Evolutionary conservation across 2,797 vertebrate species (phyloP), one percentile per base, ranked within the genome.

Genomic region (Danio aesculapii): DNA sequence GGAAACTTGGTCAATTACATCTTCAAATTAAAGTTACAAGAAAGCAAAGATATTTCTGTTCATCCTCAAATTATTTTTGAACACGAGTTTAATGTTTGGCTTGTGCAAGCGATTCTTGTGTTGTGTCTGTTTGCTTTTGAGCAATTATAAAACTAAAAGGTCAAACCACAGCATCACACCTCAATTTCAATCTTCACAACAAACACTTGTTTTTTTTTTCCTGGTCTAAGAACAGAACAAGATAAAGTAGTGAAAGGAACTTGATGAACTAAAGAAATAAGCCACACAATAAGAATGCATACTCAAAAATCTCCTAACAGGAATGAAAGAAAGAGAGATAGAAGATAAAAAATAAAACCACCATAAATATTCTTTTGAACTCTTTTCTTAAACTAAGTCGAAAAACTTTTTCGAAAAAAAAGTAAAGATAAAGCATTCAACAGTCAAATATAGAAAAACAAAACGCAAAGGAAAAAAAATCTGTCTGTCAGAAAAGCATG

Each of bases 121-220:
- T 83, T 75, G 69, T 47, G 73, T 78, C 52, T 75, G 88, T 87
- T 86, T 85, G 84, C 83, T 78, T 90, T 88, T 87, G 70, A 92
- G 89, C 77, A 87, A 83, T 84, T 90, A 83, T 84, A 89, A 92
- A 89, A 90, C 83, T 86, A 92, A 92, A 90, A 30, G 88, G 92
- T 90, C 89, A 94, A 92, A 92, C 87, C 91, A 94, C 91, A 90
- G 91, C 92, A 94, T 89, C 90, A 93, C 90, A 92, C 88, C 87
- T 88, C 88, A 83, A 88, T 55, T 84, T 44, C 87, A 53, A 85
- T 89, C 87, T 89, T 89, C 91, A 91, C 92, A 86, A 86, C 80
- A 92, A 93, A 92, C 92, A 91, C 88, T 86, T 89, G 30, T 30
- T 30, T 30, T 30, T 30, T 89, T 92, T 30, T 30, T 1, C 30